These are phyloP conservation scores for Tetanocera ferruginea DNA, from an alignment of 2,888 invertebrate genomes.

Conservation along the genomic window DNA sequence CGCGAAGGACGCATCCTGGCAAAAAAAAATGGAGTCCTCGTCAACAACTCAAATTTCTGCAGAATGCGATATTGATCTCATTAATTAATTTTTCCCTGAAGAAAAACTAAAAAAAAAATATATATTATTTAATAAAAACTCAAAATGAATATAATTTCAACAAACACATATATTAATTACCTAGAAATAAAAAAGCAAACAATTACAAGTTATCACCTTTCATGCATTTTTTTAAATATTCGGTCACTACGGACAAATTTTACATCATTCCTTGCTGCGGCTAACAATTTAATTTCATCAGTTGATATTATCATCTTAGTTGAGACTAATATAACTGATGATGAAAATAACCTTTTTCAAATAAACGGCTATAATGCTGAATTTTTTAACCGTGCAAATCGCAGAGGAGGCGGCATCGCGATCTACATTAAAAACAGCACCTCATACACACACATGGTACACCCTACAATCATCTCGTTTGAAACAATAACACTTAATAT, in stretches of 20 bases:
- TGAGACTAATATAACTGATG: conserved; percentile 3
- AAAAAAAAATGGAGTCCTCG: neutral
- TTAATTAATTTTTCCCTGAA: neutral
- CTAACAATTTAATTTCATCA: too few relatives aligned
- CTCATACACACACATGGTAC: too few relatives aligned
- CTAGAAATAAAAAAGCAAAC: neutral
- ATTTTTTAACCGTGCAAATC: neutral
- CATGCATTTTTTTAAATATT: conserved; percentile 11
- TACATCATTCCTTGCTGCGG: neutral
- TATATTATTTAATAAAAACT: neutral
- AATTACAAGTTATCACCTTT: neutral
- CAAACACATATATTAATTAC: neutral
- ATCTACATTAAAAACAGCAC: too few relatives aligned
- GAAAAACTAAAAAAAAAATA: neutral
- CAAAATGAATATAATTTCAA: neutral
- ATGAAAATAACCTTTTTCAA: neutral
- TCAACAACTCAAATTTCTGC: neutral
- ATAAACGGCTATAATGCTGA: neutral
- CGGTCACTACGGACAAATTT: neutral
- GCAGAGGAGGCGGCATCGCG: too few relatives aligned
- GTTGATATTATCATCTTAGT: neutral
- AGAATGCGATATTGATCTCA: neutral
- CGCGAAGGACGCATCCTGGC: neutral
- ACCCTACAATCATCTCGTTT: too few relatives aligned
- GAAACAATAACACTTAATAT: too few relatives aligned